These are phyloP conservation scores for Eulemur mongoz DNA, from an alignment of 2,797 vertebrate genomes.

Conservation along the genomic window DNA sequence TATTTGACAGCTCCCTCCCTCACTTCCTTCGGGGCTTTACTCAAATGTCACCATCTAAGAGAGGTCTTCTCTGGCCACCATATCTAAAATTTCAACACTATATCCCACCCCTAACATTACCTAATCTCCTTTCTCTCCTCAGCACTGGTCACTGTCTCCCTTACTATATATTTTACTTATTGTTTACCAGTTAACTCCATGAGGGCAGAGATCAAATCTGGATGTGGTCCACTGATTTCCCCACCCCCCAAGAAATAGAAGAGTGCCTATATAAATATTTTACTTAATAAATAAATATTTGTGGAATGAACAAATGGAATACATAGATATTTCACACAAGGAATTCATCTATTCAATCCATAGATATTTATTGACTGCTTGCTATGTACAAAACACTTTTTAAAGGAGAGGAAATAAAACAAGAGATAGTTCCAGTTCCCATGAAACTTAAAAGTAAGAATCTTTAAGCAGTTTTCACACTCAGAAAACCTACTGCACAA, in stretches of 20 bases:
- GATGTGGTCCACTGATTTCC: not conserved
- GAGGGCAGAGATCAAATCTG: not conserved
- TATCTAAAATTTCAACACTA: not conserved
- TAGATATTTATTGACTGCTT: not conserved
- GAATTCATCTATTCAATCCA: not conserved
- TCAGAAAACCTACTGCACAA: not conserved
- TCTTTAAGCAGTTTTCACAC: not conserved
- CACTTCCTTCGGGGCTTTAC: not conserved
- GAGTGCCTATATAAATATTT: not conserved
- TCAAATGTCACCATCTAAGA: not conserved
- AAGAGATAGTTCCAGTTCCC: not conserved
- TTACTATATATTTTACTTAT: not conserved
- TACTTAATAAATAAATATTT: not conserved
- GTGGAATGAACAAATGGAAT: not conserved
- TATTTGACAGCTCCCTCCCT: not conserved
- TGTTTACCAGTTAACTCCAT: not conserved
- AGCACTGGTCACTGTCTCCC: not conserved
- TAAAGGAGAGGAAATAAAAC: not conserved
- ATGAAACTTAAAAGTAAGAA: not conserved
- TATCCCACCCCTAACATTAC: not conserved
- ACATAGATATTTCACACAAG: not conserved
- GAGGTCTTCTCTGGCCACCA: not conserved
- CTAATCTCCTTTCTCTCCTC: not conserved
- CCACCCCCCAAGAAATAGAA: not conserved
- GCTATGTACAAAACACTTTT: not conserved